Base-by-base conservation (phyloP, 2,797 vertebrate species). In the Ctenochaetus hawaiiensis region DNA sequence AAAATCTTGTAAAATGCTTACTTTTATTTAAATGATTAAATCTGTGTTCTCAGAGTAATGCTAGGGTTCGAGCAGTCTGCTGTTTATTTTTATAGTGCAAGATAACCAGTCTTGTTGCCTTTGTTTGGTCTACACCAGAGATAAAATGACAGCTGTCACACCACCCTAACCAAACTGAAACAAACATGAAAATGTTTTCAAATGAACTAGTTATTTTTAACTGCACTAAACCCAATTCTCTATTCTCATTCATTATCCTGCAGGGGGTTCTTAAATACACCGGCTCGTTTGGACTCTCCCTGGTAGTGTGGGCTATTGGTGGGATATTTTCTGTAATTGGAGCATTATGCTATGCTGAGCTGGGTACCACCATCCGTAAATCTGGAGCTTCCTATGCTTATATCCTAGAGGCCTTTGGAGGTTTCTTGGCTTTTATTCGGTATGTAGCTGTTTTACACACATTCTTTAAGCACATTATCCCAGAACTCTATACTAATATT, bases 381-480 rank as follows among this genome's bases (percentile, higher is more conserved):
- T 96, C 96, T 16, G 96, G 96, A 52, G 95, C 95, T 30, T 96
- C 95, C 49, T 96, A 96, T 3, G 91, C 95, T 60, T 96, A 96
- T 78, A 96, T 96, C 71, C 82, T 96, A 23, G 95, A 96, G 85
- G 89, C 94, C 6, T 96, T 96, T 47, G 96, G 96, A 0, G 91
- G 95, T 12, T 95, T 96, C 26, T n/a, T 95, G 87, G 96, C 96
- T 7, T 96, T 96, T 81, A 93, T 96, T 26, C 91, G 95, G 94
- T 93, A 82, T 26, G 73, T 60, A 2, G n/a, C 12, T 16, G 0
- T 63, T 43, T 45, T n/a, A 2, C 5, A 34, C 30, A 34, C 30
- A 16, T 45, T 23, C 2, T 34, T 13, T 22, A 10, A 1, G 34
- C 3, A 3, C 18, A 48, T 34, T 44, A 1, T n/a, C 13, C 44